Evolutionary conservation across 2,797 vertebrate species (phyloP).

Genomic region (Masticophis lateralis): DNA sequence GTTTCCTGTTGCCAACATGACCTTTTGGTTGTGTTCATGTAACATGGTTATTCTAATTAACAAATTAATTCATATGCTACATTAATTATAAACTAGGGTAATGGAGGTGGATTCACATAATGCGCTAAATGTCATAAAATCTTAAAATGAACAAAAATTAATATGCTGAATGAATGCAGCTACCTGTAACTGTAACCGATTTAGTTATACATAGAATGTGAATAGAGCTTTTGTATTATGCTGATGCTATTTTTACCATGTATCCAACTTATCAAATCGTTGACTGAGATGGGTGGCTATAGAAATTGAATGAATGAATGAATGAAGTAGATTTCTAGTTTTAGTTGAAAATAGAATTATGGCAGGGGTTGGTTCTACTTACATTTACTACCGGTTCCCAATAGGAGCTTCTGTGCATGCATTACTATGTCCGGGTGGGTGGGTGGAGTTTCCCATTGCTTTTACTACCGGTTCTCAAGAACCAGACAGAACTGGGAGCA

Average conservation of each 20-base stretch:
- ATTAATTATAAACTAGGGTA: neutral
- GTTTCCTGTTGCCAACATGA: neutral
- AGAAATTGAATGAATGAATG: neutral
- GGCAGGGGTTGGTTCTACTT: no score
- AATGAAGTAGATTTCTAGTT: neutral
- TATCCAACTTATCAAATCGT: neutral
- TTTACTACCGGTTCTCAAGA: no score
- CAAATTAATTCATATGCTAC: neutral
- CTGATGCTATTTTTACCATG: neutral
- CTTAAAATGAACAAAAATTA: neutral
- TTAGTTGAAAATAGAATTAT: neutral
- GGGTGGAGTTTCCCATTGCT: no score
- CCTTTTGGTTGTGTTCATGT: neutral
- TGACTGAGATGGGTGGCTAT: neutral
- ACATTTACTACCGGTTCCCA: no score
- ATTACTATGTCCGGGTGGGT: no score
- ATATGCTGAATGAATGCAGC: neutral
- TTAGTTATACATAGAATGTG: neutral
- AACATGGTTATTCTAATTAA: neutral
- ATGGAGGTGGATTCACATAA: neutral
- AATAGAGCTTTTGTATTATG: neutral
- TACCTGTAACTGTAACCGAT: neutral
- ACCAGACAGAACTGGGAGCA: no score
- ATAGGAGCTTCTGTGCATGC: no score
- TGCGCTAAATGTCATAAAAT: neutral